Percentiles rank a stretch among this genome's conserved stretches.
phyloP scores from a whole-genome alignment of 2,797 vertebrate species.

The Psittacula derbiana region DNA sequence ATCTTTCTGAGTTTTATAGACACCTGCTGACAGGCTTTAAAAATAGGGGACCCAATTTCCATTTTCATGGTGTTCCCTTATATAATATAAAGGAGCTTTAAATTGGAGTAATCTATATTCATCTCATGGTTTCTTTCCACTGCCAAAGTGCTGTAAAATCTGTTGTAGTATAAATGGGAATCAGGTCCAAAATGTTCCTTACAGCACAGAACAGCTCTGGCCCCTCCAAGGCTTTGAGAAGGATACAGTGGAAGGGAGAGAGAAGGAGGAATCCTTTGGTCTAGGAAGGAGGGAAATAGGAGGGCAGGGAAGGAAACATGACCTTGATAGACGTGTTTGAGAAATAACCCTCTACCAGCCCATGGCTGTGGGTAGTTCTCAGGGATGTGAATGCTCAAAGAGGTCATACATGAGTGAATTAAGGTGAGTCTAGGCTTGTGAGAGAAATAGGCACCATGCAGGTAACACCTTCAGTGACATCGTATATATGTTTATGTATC shows the following conservation, averaged over 20 bases:
- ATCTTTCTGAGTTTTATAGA: slow-evolving; percentile 13
- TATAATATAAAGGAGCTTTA: slow-evolving; percentile 51
- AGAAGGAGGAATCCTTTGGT: not conserved
- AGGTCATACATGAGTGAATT: not conserved
- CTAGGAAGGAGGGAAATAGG: not conserved
- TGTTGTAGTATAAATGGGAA: slow-evolving; percentile 39
- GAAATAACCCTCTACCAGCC: not conserved
- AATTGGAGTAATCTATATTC: slow-evolving; percentile 49
- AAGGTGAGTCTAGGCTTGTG: not conserved
- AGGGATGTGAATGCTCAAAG: not conserved
- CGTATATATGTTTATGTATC: not conserved
- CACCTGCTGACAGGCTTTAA: slow-evolving; percentile 30
- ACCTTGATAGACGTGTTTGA: not conserved
- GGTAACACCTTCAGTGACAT: not conserved
- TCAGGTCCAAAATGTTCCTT: not conserved
- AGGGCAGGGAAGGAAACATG: not conserved
- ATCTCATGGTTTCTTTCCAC: slow-evolving; percentile 29
- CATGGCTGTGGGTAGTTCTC: not conserved
- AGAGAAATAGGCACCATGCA: not conserved
- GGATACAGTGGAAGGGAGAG: not conserved
- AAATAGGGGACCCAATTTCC: slow-evolving; percentile 45
- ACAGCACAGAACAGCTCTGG: not conserved
- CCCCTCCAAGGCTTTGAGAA: not conserved
- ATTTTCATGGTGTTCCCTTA: slow-evolving; percentile 56
- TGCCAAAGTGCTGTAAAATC: slow-evolving; percentile 7